Base-by-base conservation (phyloP, 1,140 invertebrate genomes). In the Leptestheria dahalacensis region DNA sequence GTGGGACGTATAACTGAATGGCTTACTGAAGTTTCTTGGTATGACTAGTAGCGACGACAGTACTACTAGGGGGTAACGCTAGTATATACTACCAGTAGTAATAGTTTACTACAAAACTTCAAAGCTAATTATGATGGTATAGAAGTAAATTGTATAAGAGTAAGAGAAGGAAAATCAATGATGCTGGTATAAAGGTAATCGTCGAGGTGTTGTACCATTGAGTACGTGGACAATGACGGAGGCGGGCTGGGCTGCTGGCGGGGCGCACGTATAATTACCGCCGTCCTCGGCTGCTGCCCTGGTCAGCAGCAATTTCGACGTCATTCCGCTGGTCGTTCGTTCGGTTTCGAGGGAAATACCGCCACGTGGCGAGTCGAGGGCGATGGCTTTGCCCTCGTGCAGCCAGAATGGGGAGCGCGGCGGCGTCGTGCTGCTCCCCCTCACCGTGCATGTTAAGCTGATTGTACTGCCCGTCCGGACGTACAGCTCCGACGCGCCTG, bases 391-490 rank as follows among this genome's bases (percentile, higher is more conserved):
- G 28, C 76, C 78, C 26, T 86, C 86, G 68, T 90, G 87, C 69
- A 88, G 88, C 86, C 86, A 89, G 63, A 81, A 73, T 15, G 84
- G 80, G 64, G 81, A 84, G 50, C 83, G 84, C 23, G 85, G 85
- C 20, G 85, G 85, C 59, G 84, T 85, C 6, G 53, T 6, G 48
- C 86, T 88, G 70, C 90, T 86, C 48, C 87, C 82, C 33, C 33
- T 26, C 1, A 91, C 86, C 33, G 85, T 83, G 72, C 88, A 91
- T 41, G 85, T 88, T 66, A 92, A 74, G 62, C 86, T 88, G 76
- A 91, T 91, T 57, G 87, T 91, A 72, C 86, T 90, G 64, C 88
- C 88, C 68, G 85, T 88, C 74, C 89, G 91, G 65, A 91, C 87
- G 70, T 55, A 55, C n/a, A 55, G 53, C 11, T 55, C 88, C 64